phyloP scores from a whole-genome alignment of 1,140 invertebrate species.

The Coelopa frigida region DNA sequence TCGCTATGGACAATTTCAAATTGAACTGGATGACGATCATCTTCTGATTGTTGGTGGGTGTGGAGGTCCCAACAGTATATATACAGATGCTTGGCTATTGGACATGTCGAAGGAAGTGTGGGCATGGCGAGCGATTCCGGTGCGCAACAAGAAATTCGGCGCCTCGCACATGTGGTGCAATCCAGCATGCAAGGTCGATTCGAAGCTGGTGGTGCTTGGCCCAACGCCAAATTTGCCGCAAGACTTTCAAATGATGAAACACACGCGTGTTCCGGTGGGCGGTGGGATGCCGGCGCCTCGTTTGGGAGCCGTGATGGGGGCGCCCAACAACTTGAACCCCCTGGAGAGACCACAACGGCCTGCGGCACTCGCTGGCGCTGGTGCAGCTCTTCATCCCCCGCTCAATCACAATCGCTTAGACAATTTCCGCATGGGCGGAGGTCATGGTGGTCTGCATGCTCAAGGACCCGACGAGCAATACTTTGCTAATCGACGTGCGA shows the following conservation, averaged over 20 bases:
- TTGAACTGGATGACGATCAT: slow-evolving; percentile 60
- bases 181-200: slow-evolving; percentile 73
- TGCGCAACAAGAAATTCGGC: slow-evolving; percentile 67
- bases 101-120: slow-evolving; percentile 60
- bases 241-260: slow-evolving; percentile 42
- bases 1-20: slow-evolving; percentile 86
- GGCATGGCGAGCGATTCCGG: slow-evolving; percentile 72
- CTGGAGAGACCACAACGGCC: slow-evolving; percentile 11
- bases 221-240: slow-evolving; percentile 37
- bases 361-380: background rate
- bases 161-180: slow-evolving; percentile 87
- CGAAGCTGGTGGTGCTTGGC: slow-evolving; percentile 37
- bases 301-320: background rate
- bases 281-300: slow-evolving; percentile 6
- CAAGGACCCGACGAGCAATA: slow-evolving; percentile 24
- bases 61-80: slow-evolving; percentile 51
- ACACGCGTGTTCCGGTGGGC: slow-evolving; percentile 30
- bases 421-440: slow-evolving; percentile 13
- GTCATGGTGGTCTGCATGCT: background rate
- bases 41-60: slow-evolving; percentile 66
- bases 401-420: slow-evolving; percentile 12
- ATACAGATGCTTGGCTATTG: slow-evolving; percentile 58
- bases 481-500: slow-evolving; percentile 34
- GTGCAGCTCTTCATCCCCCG: slow-evolving; percentile 4
- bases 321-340: slow-evolving; percentile 1